Conservation (phyloP, 2,113 vertebrate genomes). For the Catharus fuscescens region DNA sequence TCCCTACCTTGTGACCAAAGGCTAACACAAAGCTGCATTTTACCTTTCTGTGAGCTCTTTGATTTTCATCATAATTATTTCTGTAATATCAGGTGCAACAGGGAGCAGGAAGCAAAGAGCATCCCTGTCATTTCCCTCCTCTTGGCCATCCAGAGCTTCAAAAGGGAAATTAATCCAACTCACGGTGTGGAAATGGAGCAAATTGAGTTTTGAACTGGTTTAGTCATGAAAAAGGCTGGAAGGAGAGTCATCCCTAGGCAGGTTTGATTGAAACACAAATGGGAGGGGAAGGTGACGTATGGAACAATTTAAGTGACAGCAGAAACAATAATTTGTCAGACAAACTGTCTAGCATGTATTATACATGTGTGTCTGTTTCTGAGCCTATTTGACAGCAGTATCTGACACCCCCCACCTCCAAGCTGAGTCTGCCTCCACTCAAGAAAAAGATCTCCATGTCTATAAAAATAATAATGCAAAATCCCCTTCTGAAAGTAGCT, state of each 20-base stretch:
- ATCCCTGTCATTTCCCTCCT: background rate
- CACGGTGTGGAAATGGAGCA: background rate
- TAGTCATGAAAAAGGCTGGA: background rate
- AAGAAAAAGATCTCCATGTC: background rate
- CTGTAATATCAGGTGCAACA: background rate
- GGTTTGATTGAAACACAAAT: constrained; percentile 29
- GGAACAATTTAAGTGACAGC: constrained; percentile 46
- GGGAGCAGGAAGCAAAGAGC: background rate
- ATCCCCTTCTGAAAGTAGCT: background rate
- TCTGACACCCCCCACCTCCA: constrained; percentile 54
- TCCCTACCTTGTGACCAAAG: background rate
- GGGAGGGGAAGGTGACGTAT: constrained; percentile 16
- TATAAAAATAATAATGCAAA: background rate
- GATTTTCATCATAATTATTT: background rate
- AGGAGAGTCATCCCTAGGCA: background rate
- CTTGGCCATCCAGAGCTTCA: background rate
- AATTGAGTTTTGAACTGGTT: background rate
- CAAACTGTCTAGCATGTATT: constrained; percentile 58
- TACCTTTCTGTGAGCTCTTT: background rate
- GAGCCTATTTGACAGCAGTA: constrained; percentile 57
- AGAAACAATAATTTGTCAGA: constrained; percentile 66
- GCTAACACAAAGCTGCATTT: background rate
- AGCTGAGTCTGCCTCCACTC: constrained; percentile 20
- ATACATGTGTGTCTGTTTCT: constrained; percentile 26
- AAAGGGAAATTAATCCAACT: background rate